Percentiles rank a stretch among this genome's conserved stretches.
These are phyloP conservation scores for Yponomeuta sedellus DNA, from an alignment of 2,888 invertebrate species.

Conservation along the genomic window DNA sequence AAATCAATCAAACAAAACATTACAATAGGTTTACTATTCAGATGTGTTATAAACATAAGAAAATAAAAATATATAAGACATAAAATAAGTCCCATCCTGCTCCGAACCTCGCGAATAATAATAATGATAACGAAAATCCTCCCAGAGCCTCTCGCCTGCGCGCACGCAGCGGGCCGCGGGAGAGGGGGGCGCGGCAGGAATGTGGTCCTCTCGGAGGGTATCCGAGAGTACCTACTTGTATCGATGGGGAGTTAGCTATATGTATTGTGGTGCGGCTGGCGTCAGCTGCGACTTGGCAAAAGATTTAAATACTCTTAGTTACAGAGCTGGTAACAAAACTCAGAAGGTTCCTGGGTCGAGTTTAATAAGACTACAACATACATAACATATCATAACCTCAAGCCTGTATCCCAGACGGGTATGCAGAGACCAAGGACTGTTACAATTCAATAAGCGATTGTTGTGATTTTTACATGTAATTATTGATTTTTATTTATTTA, in stretches of 20 bases:
- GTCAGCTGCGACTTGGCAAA: not conserved
- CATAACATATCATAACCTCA: too few relatives aligned
- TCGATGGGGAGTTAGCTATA: conserved; percentile 4
- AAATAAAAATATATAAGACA: too few relatives aligned
- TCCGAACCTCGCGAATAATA: not conserved
- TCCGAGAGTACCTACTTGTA: conserved; percentile 3
- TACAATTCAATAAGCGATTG: too few relatives aligned
- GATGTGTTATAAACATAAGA: too few relatives aligned
- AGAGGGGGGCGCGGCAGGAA: conserved; percentile 53
- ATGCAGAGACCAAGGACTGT: too few relatives aligned
- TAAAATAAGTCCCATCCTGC: not conserved
- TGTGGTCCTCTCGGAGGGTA: conserved; percentile 63
- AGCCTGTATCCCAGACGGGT: too few relatives aligned
- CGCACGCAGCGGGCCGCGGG: conserved; percentile 24
- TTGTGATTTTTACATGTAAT: too few relatives aligned
- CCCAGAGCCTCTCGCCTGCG: not conserved
- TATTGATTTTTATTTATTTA: too few relatives aligned
- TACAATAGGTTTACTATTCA: too few relatives aligned
- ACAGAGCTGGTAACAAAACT: not conserved
- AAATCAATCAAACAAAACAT: too few relatives aligned
- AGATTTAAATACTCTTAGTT: not conserved
- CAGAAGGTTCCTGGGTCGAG: too few relatives aligned
- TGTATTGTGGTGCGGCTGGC: not conserved
- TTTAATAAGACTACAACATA: too few relatives aligned
- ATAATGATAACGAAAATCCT: not conserved